Base-by-base conservation (phyloP, 2,113 vertebrate genomes). In the Oreochromis niloticus region DNA sequence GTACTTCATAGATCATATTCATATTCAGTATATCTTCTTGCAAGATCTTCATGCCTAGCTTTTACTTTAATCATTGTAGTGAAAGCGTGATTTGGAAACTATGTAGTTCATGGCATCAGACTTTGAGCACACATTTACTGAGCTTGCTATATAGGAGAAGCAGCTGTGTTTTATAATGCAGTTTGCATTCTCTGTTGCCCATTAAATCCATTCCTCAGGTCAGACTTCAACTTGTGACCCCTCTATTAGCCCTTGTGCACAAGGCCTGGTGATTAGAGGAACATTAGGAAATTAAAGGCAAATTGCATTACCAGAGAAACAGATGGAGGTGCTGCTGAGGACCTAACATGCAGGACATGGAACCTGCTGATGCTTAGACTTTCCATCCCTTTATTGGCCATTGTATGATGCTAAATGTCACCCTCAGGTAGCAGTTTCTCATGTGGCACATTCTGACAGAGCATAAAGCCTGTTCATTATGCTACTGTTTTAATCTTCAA, bases 251-350 rank as follows among this genome's bases (percentile, higher is more conserved):
- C 94, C 88, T 93, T 34, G 79, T 95, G 92, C 95, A 93, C 96
- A 94, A 92, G 84, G 91, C 85, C 90, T 90, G 93, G 92, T 96
- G 95, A 97, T 97, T 97, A 96, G 95, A 95, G 91, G 93, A 95
- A 95, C 96, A 96, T 96, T 97, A 96, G 95, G 95, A 96, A 96
- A 97, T 97, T 96, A 96, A 96, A 95, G 95, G 92, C 88, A 96
- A 97, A 97, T 96, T 96, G 94, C 93, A 95, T 97, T 96, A 96
- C 86, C 75, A 94, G 94, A 91, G 87, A 95, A 96, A 94, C 96
- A 96, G 96, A 96, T 94, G 95, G 95, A 95, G 86, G 91, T 92
- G 94, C 92, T 91, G 91, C 90, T 86, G 86, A 91, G 91, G 92
- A 87, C 83, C 89, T 86, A 92, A 93, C 90, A 94, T 93, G 82